Percentiles rank a stretch among this genome's conserved stretches.
These are phyloP conservation scores for Parapristionchus giblindavisi DNA, from an alignment of 2,888 invertebrate species.

Conservation along the genomic window DNA sequence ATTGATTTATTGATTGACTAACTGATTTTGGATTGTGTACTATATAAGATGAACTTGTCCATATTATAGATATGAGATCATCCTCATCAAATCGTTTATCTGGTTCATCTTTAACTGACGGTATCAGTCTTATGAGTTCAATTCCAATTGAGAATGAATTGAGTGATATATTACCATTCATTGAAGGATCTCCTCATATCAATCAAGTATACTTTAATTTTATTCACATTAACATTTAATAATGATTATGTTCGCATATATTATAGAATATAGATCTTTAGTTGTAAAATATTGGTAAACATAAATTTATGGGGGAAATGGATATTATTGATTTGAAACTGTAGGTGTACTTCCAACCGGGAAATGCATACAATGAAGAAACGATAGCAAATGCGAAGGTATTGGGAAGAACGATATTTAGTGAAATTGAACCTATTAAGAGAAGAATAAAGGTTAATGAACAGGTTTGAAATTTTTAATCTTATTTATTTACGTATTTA, in stretches of 20 bases:
- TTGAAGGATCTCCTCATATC: slow-evolving; percentile 55
- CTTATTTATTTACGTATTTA: neutral
- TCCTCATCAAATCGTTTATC: slow-evolving; percentile 10
- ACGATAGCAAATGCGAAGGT: slow-evolving; percentile 88
- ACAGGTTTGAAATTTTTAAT: slow-evolving; percentile 79
- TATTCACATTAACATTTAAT: neutral
- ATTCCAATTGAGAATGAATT: slow-evolving; percentile 29
- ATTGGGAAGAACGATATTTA: slow-evolving; percentile 84
- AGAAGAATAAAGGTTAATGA: slow-evolving; percentile 83
- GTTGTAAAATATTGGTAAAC: too few relatives aligned
- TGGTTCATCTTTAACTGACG: neutral
- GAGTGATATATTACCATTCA: slow-evolving; percentile 48
- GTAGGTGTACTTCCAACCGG: slow-evolving; percentile 60
- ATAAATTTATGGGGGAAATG: too few relatives aligned
- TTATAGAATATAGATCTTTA: too few relatives aligned
- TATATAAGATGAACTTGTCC: too few relatives aligned
- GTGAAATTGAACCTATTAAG: slow-evolving; percentile 77
- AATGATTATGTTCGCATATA: too few relatives aligned
- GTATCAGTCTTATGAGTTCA: neutral
- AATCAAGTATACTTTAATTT: neutral
- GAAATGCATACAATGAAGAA: slow-evolving; percentile 78
- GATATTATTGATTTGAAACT: too few relatives aligned
- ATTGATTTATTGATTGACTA: too few relatives aligned
- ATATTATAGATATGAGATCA: too few relatives aligned
- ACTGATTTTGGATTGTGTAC: too few relatives aligned